A percentile compares a stretch with the other conserved stretches of the same genome.
Conservation (phyloP, 2,797 vertebrate genomes). For the Rhinophrynus dorsalis region DNA sequence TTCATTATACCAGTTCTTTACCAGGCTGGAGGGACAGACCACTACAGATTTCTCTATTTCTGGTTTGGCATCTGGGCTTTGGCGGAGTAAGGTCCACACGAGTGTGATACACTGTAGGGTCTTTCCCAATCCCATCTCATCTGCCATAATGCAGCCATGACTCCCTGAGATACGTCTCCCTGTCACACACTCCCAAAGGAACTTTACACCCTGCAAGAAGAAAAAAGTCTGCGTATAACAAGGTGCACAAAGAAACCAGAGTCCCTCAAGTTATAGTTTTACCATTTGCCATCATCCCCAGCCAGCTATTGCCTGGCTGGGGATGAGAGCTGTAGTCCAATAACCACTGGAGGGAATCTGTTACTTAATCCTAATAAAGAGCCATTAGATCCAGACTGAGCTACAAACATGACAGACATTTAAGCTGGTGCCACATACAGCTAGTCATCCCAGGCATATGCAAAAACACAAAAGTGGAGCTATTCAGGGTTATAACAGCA, state of each 20-base stretch:
- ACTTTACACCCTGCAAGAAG: slow-evolving; percentile 85
- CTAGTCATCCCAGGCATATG: no score
- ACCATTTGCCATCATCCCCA: no score
- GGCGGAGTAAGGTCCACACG: slow-evolving; percentile 91
- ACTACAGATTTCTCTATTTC: slow-evolving; percentile 92
- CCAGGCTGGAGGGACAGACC: slow-evolving; percentile 94
- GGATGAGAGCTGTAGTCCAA: no score
- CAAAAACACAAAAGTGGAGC: no score
- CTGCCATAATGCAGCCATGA: slow-evolving; percentile 95
- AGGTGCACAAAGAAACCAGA: neutral
- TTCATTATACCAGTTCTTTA: slow-evolving; percentile 96
- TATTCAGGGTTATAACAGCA: no score
- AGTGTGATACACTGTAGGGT: slow-evolving; percentile 92
- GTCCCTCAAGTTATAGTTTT: neutral
- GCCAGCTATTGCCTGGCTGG: no score
- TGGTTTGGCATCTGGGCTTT: slow-evolving; percentile 87
- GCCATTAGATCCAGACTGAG: no score
- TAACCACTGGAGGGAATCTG: no score
- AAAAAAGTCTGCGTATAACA: neutral
- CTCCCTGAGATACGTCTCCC: slow-evolving; percentile 83
- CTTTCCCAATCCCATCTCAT: slow-evolving; percentile 97
- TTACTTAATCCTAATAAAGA: no score
- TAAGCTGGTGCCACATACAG: no score
- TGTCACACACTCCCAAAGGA: slow-evolving; percentile 96
- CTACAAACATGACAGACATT: no score